Base-by-base conservation (phyloP, 2,888 invertebrate species). In the Folsomia manolachei region DNA sequence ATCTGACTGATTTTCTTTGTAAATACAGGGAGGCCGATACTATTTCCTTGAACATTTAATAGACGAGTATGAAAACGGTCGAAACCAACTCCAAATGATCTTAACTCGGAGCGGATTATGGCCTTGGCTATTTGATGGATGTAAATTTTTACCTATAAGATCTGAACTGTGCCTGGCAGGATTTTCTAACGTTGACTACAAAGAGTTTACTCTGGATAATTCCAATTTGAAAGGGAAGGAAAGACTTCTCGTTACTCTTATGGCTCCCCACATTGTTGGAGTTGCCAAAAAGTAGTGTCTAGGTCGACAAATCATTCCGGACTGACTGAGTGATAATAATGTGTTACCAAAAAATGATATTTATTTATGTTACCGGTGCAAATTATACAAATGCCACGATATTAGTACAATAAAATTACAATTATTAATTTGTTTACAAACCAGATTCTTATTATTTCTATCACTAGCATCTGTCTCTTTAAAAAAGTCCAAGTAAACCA, bases 41-140 rank as follows among this genome's bases (percentile, higher is more conserved):
- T 82, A 81, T 73, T 83, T 78, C 71, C 69, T 81, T 63, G 83
- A 83, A 65, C 83, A 82, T 72, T 78, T 82, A 18, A 71, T 74
- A 2, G 81, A 81, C 23, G 63, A 70, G n/a, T 71, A 71, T 1
- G 69, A 78, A 51, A 76, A 78, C 0, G 72, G 77, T 60, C 64
- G 72, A 4, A 76, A 79, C 52, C 70, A 72, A 21, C 27, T 78
- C 7, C 82, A 83, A 69, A 77, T 73, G 51, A 51, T 80, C 27
- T 69, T 81, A 21, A 77, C 78, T n/a, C 62, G 67, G 61, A 69
- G 72, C 7, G 71, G 77, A 0, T 39, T 82, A n/a, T 82, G 82
- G 82, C 80, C 79, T 1, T 71, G 78, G 60, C 27, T 82, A 1
- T 81, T 81, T 72, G 81, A 81, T 63, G 81, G 81, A 23, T 83